Conservation (phyloP, 2,113 vertebrate species). For the Sula dactylatra region DNA sequence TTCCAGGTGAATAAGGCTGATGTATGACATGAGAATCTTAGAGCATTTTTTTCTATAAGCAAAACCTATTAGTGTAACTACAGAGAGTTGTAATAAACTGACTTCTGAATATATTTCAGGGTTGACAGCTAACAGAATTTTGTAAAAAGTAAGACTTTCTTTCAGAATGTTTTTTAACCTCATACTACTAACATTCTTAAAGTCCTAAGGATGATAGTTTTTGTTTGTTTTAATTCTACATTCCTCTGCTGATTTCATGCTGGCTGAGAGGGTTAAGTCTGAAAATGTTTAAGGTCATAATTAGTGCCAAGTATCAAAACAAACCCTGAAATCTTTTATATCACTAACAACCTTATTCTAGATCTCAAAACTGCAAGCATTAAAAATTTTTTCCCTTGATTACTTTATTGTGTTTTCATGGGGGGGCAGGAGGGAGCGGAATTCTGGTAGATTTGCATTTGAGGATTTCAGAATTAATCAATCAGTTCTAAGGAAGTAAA, state of each 20-base stretch:
- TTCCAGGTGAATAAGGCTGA: slow-evolving; percentile 43
- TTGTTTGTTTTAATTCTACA: background rate
- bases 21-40: background rate
- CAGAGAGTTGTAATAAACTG: background rate
- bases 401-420: background rate
- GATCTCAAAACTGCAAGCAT: background rate
- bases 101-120: background rate
- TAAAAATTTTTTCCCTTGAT: background rate
- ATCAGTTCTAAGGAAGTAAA: background rate
- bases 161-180: background rate
- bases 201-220: background rate
- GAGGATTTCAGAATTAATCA: background rate
- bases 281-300: background rate
- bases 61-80: background rate
- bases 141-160: background rate
- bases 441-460: background rate
- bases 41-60: background rate
- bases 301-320: background rate
- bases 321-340: background rate
- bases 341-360: background rate
- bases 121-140: background rate
- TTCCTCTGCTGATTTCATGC: background rate
- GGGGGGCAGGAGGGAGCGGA: background rate
- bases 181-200: background rate
- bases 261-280: background rate